Evolutionary conservation across 1,140 invertebrate species (phyloP), one percentile per base, ranked within the genome.

Genomic region (Zaprionus nigranus): DNA sequence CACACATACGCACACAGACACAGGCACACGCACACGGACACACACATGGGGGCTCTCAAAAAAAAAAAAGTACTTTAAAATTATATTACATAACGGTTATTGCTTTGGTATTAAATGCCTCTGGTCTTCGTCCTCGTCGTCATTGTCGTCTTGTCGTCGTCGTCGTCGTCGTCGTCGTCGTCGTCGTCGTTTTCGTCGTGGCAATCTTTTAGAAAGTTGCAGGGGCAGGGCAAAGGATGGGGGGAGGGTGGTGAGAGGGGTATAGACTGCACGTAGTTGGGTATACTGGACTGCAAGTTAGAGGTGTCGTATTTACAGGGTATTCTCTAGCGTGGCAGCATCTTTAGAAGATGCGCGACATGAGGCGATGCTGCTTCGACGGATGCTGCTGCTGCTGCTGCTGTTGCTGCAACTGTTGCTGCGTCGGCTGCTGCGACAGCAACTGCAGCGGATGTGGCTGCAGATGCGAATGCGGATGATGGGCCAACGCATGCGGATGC

Each of bases 301-400:
- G 57, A 49, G 26, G 34, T 38, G 51, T 22, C 43, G n/a, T 81
- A 78, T 83, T 46, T 78, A 88, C 74, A 81, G 51, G 66, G 62
- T 59, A n/a, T 38, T 22, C 13, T 20, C 13, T 2, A 49, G 38
- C 20, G 17, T 28, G 15, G 57, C 59, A 64, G 59, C 59, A 87
- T 78, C 84, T 88, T 92, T 91, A 92, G 17, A 92, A 92, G 78
- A 92, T 92, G 73, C 91, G 88, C 66, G 92, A 92, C 88, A 92
- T 91, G 58, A 92, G 80, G 66, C 92, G 46, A 11, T 90, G 81
- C 49, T 79, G 51, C 71, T 22, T 53, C 62, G 59, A 43, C 38
- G 60, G 68, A n/a, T 26, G 51, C 17, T 61, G 69, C 5, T 49
- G 62, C 13, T 73, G 79, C 1, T 38, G 61, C 26, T 67, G 81